Evolutionary conservation across 2,113 vertebrate genomes (phyloP).

Genomic region (Isichthys henryi): DNA sequence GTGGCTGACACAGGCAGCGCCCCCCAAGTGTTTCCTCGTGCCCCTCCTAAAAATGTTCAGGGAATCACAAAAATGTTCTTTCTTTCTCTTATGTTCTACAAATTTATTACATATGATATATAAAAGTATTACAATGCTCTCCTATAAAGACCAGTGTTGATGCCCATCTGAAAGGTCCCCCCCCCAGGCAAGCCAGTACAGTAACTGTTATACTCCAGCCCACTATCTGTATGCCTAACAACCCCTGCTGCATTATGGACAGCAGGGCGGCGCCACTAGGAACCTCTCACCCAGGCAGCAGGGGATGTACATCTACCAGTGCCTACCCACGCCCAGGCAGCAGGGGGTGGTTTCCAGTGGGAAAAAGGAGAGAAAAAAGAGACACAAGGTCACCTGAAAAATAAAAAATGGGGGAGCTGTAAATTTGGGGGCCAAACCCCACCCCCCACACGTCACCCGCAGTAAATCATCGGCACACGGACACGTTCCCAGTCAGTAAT

Average conservation of each 20-base stretch:
- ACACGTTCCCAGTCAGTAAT: conserved; percentile 80
- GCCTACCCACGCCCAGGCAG: not conserved
- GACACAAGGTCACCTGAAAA: conserved; percentile 66
- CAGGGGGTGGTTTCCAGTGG: conserved; percentile 12
- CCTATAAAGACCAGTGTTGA: not conserved
- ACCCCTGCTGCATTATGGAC: not conserved
- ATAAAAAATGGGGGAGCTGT: not conserved
- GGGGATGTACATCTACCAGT: not conserved
- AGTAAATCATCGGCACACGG: conserved; percentile 71
- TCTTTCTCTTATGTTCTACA: not conserved
- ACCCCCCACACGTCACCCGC: conserved; percentile 26
- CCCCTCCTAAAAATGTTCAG: not conserved
- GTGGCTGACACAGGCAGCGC: not conserved
- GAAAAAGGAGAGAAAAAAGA: conserved; percentile 15
- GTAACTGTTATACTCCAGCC: not conserved
- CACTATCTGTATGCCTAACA: not conserved
- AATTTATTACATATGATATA: not conserved
- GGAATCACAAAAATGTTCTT: not conserved
- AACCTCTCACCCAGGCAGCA: not conserved
- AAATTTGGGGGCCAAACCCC: not conserved
- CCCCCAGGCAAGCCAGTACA: not conserved
- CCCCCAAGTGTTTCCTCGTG: not conserved
- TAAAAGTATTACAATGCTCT: not conserved
- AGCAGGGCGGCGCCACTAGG: not conserved
- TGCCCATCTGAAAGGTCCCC: not conserved